A percentile compares a stretch with the other conserved stretches of the same genome.
Conservation (phyloP, 1,140 invertebrate genomes). For the Pogonus chalceus region DNA sequence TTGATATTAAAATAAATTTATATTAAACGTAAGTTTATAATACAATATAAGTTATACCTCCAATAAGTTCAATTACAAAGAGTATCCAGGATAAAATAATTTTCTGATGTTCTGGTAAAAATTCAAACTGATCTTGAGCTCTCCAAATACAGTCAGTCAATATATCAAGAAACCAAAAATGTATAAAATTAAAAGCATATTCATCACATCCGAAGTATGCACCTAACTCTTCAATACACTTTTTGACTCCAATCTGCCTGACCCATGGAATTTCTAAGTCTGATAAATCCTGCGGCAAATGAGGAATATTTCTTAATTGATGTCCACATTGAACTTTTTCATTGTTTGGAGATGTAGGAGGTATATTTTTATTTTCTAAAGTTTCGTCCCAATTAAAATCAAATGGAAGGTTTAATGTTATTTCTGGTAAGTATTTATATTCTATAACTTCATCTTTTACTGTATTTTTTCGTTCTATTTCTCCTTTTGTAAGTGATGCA, state of each 20-base stretch:
- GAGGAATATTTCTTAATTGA: too few species aligned
- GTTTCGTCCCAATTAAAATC: too few species aligned
- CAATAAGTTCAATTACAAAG: slow-evolving; percentile 24
- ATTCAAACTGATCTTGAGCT: slow-evolving; percentile 28
- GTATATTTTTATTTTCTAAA: too few species aligned
- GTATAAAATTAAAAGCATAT: slow-evolving; percentile 26
- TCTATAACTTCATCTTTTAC: too few species aligned
- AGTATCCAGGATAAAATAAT: slow-evolving; percentile 27
- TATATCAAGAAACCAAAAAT: slow-evolving; percentile 32
- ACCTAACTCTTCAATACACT: slow-evolving; percentile 22
- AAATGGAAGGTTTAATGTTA: too few species aligned
- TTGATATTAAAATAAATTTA: too few species aligned
- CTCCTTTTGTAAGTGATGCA: too few species aligned
- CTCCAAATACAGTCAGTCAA: slow-evolving; percentile 31
- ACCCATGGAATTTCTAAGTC: slow-evolving; percentile 22
- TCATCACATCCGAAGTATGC: slow-evolving; percentile 22
- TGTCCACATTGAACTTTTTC: too few species aligned
- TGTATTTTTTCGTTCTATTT: too few species aligned
- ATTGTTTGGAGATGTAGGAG: too few species aligned
- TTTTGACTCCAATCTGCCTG: slow-evolving; percentile 25
- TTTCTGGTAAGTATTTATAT: too few species aligned
- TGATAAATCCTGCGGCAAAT: not conserved
- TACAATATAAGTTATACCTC: slow-evolving; percentile 16
- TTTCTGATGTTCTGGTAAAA: slow-evolving; percentile 22
- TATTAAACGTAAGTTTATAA: not conserved